These are phyloP conservation scores for Junco hyemalis DNA, from an alignment of 2,113 vertebrate genomes.

Conservation along the genomic window DNA sequence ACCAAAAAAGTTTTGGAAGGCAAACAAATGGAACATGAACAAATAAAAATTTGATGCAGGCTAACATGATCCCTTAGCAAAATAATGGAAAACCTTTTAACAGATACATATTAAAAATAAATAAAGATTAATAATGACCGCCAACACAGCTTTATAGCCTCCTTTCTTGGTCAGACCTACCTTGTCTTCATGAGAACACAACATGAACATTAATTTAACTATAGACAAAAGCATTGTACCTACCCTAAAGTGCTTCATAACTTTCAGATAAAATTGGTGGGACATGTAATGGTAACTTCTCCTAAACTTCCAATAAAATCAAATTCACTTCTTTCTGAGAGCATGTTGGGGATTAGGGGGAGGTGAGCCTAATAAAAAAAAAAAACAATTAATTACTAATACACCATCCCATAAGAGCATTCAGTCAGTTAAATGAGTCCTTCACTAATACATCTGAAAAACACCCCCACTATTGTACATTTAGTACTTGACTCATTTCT, in stretches of 20 bases:
- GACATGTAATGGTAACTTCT: not conserved
- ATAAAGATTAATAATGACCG: not conserved
- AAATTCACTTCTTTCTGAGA: not conserved
- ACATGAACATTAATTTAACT: not conserved
- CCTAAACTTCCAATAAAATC: not conserved
- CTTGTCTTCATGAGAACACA: not conserved
- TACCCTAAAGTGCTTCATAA: not conserved
- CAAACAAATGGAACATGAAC: not conserved
- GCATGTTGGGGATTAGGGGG: rapidly evolving
- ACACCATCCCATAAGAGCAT: no score
- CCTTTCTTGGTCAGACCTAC: not conserved
- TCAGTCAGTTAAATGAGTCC: not conserved
- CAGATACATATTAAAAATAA: not conserved
- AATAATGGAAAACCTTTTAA: not conserved
- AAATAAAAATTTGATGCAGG: not conserved
- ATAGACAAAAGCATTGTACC: not conserved
- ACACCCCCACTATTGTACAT: not conserved
- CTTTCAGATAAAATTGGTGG: not conserved
- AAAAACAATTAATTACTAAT: not conserved
- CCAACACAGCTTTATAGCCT: not conserved
- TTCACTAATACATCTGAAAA: not conserved
- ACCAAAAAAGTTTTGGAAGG: not conserved
- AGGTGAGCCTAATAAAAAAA: not conserved
- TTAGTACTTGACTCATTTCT: not conserved
- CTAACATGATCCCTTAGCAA: not conserved